These are phyloP conservation scores for Labia minor DNA, from an alignment of 2,888 invertebrate species.

Conservation along the genomic window DNA sequence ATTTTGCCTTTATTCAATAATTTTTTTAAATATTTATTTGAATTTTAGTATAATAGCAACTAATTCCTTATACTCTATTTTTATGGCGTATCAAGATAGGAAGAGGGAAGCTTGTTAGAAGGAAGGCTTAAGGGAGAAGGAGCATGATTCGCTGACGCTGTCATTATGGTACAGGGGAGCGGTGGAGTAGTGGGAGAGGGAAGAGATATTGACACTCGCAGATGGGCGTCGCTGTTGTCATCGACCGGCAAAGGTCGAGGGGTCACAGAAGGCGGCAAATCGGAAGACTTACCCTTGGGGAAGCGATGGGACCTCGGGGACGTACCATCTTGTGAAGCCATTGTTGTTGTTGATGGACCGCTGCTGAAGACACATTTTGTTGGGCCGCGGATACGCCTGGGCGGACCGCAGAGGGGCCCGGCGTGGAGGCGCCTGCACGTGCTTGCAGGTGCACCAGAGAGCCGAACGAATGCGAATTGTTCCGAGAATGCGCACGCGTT, in stretches of 20 bases:
- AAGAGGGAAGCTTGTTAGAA: too few relatives aligned
- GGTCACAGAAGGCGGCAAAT: neutral
- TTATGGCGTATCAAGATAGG: too few relatives aligned
- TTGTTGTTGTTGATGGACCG: neutral
- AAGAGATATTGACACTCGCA: neutral
- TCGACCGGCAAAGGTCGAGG: neutral
- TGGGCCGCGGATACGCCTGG: neutral
- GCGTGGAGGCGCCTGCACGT: neutral
- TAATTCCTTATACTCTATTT: too few relatives aligned
- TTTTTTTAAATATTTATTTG: too few relatives aligned
- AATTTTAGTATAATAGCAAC: too few relatives aligned
- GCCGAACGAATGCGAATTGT: neutral
- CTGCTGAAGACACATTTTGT: too few relatives aligned
- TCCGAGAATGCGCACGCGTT: constrained; percentile 15
- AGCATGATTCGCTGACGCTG: neutral
- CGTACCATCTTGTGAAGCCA: neutral
- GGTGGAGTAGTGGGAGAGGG: neutral
- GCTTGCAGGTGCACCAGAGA: neutral
- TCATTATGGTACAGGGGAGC: neutral
- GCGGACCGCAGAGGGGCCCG: too few relatives aligned
- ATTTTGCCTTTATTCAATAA: too few relatives aligned
- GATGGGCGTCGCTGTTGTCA: neutral
- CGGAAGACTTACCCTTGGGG: neutral
- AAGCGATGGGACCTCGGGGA: neutral
- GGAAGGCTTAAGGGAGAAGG: too few relatives aligned